Conservation (phyloP, 2,797 vertebrate species). For the Diplodus sargus region DNA sequence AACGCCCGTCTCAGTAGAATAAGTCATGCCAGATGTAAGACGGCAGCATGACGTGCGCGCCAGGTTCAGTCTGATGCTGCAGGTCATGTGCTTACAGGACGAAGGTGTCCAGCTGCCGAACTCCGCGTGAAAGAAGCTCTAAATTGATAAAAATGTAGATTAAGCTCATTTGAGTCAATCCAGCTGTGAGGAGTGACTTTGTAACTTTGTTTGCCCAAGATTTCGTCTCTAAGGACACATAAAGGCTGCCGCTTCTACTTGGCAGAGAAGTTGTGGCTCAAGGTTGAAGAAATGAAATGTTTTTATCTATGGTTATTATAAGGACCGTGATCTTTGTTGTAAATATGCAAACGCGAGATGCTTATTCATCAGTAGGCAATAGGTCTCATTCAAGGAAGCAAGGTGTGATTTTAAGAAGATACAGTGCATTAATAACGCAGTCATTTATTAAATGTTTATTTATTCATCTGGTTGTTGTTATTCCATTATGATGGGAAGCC, state of each 20-base stretch:
- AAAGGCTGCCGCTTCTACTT: neutral
- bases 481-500: neutral
- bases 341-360: no score
- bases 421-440: neutral
- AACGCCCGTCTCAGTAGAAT: constrained; percentile 57
- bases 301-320: no score
- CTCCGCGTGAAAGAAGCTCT: constrained; percentile 3
- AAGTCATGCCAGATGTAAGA: constrained; percentile 65
- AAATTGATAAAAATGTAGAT: neutral
- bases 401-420: no score
- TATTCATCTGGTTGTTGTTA: neutral
- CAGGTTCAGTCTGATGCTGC: constrained; percentile 1
- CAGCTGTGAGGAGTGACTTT: neutral
- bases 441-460: neutral
- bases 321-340: neutral
- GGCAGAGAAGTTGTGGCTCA: no score
- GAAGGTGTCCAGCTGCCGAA: constrained; percentile 12
- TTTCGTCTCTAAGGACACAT: neutral
- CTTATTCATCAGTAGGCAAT: no score
- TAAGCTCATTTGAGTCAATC: neutral
- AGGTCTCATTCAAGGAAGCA: neutral
- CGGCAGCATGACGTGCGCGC: neutral
- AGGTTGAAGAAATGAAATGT: no score
- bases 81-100: neutral
- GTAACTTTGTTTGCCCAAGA: neutral